Percentiles rank a stretch among this genome's conserved stretches.
phyloP scores from a whole-genome alignment of 2,888 invertebrate genomes.

The Spilosoma lubricipeda region DNA sequence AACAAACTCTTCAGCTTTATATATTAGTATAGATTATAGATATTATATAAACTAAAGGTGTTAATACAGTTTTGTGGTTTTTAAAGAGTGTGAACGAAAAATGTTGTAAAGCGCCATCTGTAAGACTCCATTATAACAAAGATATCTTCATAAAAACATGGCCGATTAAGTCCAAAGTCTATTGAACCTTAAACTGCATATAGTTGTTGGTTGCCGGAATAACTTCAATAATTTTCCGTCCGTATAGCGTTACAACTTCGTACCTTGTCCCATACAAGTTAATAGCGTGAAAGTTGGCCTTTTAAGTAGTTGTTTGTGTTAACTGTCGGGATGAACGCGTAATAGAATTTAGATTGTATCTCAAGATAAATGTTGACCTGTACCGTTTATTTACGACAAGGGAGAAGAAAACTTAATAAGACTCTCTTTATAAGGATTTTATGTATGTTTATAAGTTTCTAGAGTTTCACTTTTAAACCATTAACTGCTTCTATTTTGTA shows the following conservation, averaged over 20 bases:
- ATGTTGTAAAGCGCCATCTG: too few relatives aligned
- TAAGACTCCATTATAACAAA: neutral
- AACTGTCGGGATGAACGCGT: constrained; percentile 45
- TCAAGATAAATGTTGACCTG: constrained; percentile 19
- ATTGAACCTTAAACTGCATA: constrained; percentile 20
- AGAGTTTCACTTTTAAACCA: neutral
- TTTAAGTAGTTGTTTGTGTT: constrained; percentile 53
- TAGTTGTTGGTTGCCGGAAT: constrained; percentile 27
- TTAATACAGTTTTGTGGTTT: too few relatives aligned
- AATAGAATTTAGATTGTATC: constrained; percentile 49
- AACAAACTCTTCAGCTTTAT: too few relatives aligned
- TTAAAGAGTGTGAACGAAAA: too few relatives aligned
- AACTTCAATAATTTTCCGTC: constrained; percentile 11
- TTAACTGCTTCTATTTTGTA: neutral
- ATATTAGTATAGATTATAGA: too few relatives aligned
- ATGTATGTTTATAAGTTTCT: constrained; percentile 16
- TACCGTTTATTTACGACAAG: constrained; percentile 16
- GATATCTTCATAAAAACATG: constrained; percentile 1
- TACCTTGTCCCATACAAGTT: constrained; percentile 40
- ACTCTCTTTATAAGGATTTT: constrained; percentile 18
- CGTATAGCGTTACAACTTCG: constrained; percentile 30
- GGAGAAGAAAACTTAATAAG: constrained; percentile 11
- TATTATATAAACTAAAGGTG: too few relatives aligned
- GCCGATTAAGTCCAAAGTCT: constrained; percentile 3
- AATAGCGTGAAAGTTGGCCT: constrained; percentile 55